Base-by-base conservation (phyloP, 1,140 invertebrate species). In the Asobara japonica region DNA sequence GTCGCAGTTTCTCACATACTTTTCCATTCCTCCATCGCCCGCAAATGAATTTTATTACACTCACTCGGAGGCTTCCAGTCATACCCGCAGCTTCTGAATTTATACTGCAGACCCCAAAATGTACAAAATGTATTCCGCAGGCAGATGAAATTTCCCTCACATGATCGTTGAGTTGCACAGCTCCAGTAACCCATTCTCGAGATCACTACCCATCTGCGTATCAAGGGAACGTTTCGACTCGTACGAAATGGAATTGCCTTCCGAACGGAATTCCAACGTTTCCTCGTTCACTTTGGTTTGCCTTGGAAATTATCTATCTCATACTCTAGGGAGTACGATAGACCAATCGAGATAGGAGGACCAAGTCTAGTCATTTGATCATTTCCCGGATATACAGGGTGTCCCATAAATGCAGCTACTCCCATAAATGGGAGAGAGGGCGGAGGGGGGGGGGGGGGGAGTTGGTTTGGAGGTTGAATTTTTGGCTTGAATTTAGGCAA, bases 201-300 rank as follows among this genome's bases (percentile, higher is more conserved):
- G 62, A 65, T 41, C 30, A 25, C 30, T 65, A 18, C 20, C 20
- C 27, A 66, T 38, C 36, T 66, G 31, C 33, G 64, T 66, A 66
- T 45, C 65, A 66, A 48, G 36, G 38, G 65, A 66, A 20, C 65
- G 22, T 66, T 66, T 45, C 36, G 18, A 48, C 38, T 25, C 20
- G 36, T 41, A 48, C 1, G 6, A 27, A 66, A 66, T 48, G 65
- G 36, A 66, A 66, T 66, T 66, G 20, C 41, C 22, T 66, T 31
- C 36, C 33, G 25, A 45, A 66, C 65, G 22, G 38, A 66, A 66
- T 66, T 66, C 29, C 65, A 41, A 25, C 31, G 18, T 41, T 65
- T 65, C n/a, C 31, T 41, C 62, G 6, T 66, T 66, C 65, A 66
- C 36, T 66, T 66, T 48, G 38, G 25, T 66, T 66, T 48, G 65